Evolutionary conservation across 2,888 invertebrate genomes (phyloP).

Genomic region (Ariolimax columbianus): DNA sequence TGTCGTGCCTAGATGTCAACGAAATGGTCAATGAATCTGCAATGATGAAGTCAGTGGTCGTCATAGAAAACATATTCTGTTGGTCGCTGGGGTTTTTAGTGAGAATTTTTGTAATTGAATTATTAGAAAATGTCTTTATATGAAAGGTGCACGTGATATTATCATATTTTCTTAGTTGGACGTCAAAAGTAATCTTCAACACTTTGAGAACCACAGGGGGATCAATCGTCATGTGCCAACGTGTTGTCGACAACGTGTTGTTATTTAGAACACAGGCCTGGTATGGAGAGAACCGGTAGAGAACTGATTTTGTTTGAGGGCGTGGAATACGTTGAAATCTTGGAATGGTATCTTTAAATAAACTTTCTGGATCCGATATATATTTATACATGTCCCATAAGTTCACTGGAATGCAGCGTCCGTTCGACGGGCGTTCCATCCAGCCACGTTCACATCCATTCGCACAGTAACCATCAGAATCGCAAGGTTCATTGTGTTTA

Average conservation of each 20-base stretch:
- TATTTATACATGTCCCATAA: not conserved
- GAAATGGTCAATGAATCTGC: not conserved
- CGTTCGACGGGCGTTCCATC: not conserved
- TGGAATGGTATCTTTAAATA: not conserved
- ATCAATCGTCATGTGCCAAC: not conserved
- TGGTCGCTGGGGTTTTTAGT: not conserved
- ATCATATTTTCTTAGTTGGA: not conserved
- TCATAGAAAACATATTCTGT: not conserved
- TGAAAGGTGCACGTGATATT: not conserved
- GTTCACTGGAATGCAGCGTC: not conserved
- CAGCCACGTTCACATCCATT: slow-evolving; percentile 9
- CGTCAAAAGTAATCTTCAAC: not conserved
- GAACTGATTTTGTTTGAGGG: too few relatives aligned
- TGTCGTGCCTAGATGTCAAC: not conserved
- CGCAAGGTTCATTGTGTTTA: not conserved
- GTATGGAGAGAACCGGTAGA: not conserved
- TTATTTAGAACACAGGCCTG: not conserved
- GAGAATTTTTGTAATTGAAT: not conserved
- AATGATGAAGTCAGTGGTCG: not conserved
- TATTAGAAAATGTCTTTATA: not conserved
- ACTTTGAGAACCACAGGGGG: not conserved
- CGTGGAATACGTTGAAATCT: not conserved
- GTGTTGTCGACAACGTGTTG: not conserved
- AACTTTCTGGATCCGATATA: not conserved
- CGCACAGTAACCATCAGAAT: not conserved